These are phyloP conservation scores for Chionomys nivalis DNA, from an alignment of 2,113 vertebrate species.

Conservation along the genomic window DNA sequence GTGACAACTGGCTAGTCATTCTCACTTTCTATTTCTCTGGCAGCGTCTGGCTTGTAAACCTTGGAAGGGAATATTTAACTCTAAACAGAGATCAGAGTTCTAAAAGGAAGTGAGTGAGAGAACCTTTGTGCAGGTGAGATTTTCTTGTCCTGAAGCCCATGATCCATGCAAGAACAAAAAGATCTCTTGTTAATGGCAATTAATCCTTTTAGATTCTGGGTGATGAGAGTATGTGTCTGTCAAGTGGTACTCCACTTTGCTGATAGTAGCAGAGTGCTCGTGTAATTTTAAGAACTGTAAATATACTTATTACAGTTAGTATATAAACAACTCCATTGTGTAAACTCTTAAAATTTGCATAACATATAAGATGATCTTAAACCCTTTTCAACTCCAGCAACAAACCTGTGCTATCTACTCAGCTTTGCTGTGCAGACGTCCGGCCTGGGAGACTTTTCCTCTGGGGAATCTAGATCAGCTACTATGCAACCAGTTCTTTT, in stretches of 20 bases:
- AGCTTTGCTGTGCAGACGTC: background rate
- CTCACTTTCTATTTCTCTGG: slow-evolving; percentile 65
- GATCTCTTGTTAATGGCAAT: background rate
- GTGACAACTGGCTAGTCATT: slow-evolving; percentile 53
- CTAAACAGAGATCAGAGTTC: slow-evolving; percentile 66
- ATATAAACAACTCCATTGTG: background rate
- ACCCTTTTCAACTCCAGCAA: background rate
- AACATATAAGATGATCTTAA: background rate
- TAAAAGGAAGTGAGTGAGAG: slow-evolving; percentile 66
- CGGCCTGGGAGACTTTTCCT: background rate
- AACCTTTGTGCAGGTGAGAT: slow-evolving; percentile 65
- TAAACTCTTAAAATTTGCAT: background rate
- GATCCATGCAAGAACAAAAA: slow-evolving; percentile 32
- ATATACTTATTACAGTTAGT: background rate
- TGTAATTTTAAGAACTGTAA: background rate
- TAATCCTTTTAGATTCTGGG: background rate
- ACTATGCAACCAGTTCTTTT: background rate
- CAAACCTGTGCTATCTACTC: background rate
- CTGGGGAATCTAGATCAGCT: background rate
- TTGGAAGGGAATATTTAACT: slow-evolving; percentile 70
- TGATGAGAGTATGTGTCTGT: background rate
- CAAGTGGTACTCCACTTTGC: background rate
- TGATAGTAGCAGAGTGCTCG: background rate
- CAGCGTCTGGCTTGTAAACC: slow-evolving; percentile 62
- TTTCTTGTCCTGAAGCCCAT: slow-evolving; percentile 48